Conservation (phyloP, 2,888 invertebrate genomes). For the Metellina segmentata region DNA sequence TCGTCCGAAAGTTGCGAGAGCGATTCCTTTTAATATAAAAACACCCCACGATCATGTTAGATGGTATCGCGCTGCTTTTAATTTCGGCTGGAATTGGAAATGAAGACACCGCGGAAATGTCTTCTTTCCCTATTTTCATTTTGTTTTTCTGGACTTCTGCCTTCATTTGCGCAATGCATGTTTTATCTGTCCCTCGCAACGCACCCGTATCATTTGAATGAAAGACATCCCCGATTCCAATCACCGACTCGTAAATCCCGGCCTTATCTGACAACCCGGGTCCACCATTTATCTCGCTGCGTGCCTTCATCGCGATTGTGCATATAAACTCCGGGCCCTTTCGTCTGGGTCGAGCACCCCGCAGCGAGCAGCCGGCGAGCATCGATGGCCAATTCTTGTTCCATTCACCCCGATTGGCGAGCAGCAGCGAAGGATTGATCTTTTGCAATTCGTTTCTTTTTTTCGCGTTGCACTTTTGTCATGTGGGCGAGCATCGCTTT, state of each 20-base stretch:
- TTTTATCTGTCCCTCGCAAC: no score
- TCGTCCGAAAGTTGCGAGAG: no score
- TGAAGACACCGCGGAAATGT: not conserved
- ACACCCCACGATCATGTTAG: not conserved
- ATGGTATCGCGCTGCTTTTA: not conserved
- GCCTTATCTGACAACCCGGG: slow-evolving; percentile 31
- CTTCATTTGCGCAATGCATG: no score
- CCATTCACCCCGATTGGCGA: not conserved
- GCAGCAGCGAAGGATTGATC: not conserved
- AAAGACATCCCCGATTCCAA: slow-evolving; percentile 34
- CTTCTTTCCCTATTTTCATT: no score
- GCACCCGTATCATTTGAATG: slow-evolving; percentile 56
- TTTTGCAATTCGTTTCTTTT: not conserved
- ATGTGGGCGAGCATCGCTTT: slow-evolving; percentile 36
- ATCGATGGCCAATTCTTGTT: not conserved
- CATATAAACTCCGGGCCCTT: not conserved
- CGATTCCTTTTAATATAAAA: no score
- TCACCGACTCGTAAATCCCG: slow-evolving; percentile 50
- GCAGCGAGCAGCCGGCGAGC: not conserved
- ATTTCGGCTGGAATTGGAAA: not conserved
- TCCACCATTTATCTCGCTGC: slow-evolving; percentile 34
- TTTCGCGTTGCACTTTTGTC: not conserved
- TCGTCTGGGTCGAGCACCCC: slow-evolving; percentile 3
- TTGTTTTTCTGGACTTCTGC: no score
- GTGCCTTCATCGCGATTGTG: slow-evolving; percentile 13